Conservation (phyloP, 2,797 vertebrate species). For the Crenichthys baileyi region DNA sequence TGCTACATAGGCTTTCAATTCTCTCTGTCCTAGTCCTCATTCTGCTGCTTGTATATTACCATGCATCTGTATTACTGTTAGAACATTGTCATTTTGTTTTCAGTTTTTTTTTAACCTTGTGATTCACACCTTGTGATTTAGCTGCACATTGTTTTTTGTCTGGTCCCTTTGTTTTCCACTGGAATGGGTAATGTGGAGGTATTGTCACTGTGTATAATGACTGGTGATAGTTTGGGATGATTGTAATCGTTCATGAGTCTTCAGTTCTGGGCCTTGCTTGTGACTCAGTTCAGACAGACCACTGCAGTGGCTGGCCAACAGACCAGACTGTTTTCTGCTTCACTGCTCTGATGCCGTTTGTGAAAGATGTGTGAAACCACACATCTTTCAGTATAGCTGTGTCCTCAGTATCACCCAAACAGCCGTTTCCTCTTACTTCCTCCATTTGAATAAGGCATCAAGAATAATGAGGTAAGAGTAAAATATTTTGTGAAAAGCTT, state of each 20-base stretch:
- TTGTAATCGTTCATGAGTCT: constrained; percentile 72
- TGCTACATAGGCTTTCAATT: constrained; percentile 84
- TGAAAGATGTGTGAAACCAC: constrained; percentile 37
- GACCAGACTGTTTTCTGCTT: constrained; percentile 50
- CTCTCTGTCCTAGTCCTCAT: constrained; percentile 98
- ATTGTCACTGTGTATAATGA: constrained; percentile 78
- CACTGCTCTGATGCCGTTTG: constrained; percentile 39
- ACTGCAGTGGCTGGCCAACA: constrained; percentile 74
- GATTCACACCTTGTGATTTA: constrained; percentile 82
- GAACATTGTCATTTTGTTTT: constrained; percentile 91
- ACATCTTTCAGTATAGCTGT: constrained; percentile 35
- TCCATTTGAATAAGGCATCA: constrained; percentile 24
- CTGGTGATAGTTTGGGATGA: constrained; percentile 80
- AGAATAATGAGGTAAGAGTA: constrained; percentile 19
- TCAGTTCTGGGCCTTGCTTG: constrained; percentile 69
- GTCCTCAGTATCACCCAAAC: constrained; percentile 35
- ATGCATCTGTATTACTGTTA: constrained; percentile 88
- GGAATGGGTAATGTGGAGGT: constrained; percentile 94
- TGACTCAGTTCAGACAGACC: constrained; percentile 68
- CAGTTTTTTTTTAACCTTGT: constrained; percentile 88
- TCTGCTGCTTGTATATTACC: constrained; percentile 99
- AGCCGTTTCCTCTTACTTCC: constrained; percentile 29
- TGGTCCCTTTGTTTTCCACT: constrained; percentile 87
- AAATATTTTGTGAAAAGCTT: constrained; percentile 14
- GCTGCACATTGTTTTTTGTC: constrained; percentile 78